phyloP scores from a whole-genome alignment of 2,888 invertebrate species.

The Andrena chrysosceles region DNA sequence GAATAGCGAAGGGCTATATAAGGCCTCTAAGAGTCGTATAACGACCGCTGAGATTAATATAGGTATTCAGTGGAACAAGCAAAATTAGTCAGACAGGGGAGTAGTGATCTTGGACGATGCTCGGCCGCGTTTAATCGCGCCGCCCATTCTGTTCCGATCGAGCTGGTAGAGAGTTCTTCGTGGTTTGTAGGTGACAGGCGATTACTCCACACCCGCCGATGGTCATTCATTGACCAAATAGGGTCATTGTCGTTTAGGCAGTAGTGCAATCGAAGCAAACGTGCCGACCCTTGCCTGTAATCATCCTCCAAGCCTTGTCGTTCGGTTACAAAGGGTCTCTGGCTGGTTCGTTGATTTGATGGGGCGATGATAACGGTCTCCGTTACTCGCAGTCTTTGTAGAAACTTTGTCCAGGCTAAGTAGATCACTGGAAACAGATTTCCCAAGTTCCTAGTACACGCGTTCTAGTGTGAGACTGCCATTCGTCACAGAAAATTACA shows the following conservation, averaged over 20 bases:
- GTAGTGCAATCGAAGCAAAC: slow-evolving; percentile 60
- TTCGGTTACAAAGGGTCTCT: slow-evolving; percentile 64
- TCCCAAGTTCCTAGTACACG: background rate
- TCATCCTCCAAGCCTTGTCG: slow-evolving; percentile 63
- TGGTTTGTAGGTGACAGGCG: slow-evolving; percentile 67
- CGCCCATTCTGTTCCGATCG: slow-evolving; percentile 58
- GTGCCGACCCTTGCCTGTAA: slow-evolving; percentile 59
- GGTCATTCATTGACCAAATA: slow-evolving; percentile 71
- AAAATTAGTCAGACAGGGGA: slow-evolving; percentile 56
- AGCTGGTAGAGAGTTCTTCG: slow-evolving; percentile 63
- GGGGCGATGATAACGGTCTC: slow-evolving; percentile 62
- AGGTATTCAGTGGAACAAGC: slow-evolving; percentile 9
- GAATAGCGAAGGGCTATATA: too few species aligned
- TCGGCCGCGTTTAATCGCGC: slow-evolving; percentile 38
- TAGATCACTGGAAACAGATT: background rate
- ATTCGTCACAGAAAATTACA: background rate
- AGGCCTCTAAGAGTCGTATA: too few species aligned
- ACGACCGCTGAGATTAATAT: too few species aligned
- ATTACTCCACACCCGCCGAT: slow-evolving; percentile 68
- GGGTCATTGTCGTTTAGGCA: slow-evolving; percentile 71
- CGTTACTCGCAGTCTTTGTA: slow-evolving; percentile 29
- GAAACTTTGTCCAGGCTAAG: slow-evolving; percentile 17
- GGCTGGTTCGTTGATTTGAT: slow-evolving; percentile 58
- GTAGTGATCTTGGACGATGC: slow-evolving; percentile 41
- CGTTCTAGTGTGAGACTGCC: background rate